These are phyloP conservation scores for Prionace glauca DNA, from an alignment of 2,797 vertebrate species.

Conservation along the genomic window DNA sequence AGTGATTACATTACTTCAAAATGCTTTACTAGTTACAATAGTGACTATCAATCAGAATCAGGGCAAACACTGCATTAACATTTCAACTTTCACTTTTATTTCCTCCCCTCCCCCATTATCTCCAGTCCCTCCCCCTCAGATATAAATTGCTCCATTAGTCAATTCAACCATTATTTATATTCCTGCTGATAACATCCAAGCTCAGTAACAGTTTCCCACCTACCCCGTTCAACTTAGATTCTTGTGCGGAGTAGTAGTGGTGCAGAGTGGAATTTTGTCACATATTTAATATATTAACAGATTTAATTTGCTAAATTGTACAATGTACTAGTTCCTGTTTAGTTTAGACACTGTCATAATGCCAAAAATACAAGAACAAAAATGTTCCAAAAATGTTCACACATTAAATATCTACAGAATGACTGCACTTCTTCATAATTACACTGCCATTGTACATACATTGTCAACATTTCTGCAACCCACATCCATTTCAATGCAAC, in stretches of 20 bases:
- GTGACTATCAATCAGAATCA: not conserved
- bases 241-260: no score
- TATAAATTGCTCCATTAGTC: not conserved
- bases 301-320: not conserved
- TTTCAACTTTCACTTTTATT: not conserved
- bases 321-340: not conserved
- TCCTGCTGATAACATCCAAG: not conserved
- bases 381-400: not conserved
- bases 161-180: not conserved
- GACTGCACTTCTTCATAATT: not conserved
- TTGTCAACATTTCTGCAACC: not conserved
- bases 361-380: not conserved
- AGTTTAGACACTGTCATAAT: not conserved
- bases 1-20: constrained; percentile 12
- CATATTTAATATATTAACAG: not conserved
- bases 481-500: not conserved
- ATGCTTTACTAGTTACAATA: not conserved
- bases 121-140: not conserved
- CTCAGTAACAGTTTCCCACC: not conserved
- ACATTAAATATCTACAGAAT: not conserved
- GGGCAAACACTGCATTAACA: not conserved
- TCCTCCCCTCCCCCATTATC: not conserved
- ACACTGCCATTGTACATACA: not conserved
- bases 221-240: not conserved
- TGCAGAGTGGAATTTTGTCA: not conserved